A percentile compares a stretch with the other conserved stretches of the same genome.
phyloP scores from a whole-genome alignment of 2,113 vertebrate genomes.

The Urocolius indicus region DNA sequence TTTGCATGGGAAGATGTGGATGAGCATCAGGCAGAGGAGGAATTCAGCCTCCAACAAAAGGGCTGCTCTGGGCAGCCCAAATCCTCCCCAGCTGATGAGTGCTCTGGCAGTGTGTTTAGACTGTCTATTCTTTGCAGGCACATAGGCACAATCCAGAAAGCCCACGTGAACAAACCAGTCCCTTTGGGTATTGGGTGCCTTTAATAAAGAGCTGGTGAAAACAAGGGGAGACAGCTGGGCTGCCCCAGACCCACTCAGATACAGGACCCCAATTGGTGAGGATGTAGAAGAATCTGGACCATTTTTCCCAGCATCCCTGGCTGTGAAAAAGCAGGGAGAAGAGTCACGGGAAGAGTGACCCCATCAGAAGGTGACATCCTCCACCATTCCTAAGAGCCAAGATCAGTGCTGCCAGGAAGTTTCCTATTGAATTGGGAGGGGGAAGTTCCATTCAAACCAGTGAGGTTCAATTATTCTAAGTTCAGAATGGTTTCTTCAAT shows the following conservation, averaged over 20 bases:
- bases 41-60: slow-evolving; percentile 52
- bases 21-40: background rate
- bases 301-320: background rate
- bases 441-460: background rate
- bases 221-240: background rate
- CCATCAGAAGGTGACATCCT: background rate
- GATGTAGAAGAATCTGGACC: background rate
- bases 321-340: background rate
- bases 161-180: background rate
- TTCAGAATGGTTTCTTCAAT: background rate
- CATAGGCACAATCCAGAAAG: background rate
- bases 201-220: background rate
- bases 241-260: background rate
- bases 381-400: background rate
- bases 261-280: background rate
- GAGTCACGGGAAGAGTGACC: background rate
- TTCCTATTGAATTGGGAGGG: background rate
- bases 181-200: background rate
- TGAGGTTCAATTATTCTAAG: background rate
- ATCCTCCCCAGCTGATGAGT: background rate
- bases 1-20: slow-evolving; percentile 18
- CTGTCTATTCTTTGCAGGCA: background rate
- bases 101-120: background rate
- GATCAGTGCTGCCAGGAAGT: background rate
- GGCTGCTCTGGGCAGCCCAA: background rate